Evolutionary conservation across 2,888 invertebrate genomes (phyloP), one percentile per base, ranked within the genome.

Genomic region (Erpobdella octoculata): DNA sequence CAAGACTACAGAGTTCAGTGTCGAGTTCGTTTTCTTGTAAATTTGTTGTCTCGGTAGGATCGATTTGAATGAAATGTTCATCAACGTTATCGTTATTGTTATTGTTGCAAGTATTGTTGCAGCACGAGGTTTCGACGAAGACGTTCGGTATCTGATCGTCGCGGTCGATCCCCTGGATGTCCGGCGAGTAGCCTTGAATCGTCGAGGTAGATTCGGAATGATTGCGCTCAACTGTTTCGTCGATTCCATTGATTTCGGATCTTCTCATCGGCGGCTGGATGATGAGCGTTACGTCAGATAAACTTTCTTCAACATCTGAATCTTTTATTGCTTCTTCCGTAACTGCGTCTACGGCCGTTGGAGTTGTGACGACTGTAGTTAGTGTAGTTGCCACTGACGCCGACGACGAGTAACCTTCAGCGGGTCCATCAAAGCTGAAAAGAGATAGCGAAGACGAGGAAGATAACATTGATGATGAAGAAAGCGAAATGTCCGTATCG

Each of bases 351-450:
- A 46, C 46, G 21, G 4, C n/a, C 8, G 53, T 6, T 6, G 53
- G 53, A 21, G 28, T 25, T 25, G 28, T 28, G n/a, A 9, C 53
- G n/a, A 25, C 28, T 3, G 53, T 25, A 53, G 53, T 53, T 12
- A 28, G 28, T 3, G 53, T 25, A 53, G 53, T 53, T 12, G 53
- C 21, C 53, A 53, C 21, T 53, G 53, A 6, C 5, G 53, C 21
- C 1, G 53, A 12, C n/a, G n/a, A n/a, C n/a, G n/a, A n/a, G n/a
- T n/a, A n/a, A n/a, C n/a, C n/a, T n/a, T n/a, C n/a, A 12, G 21
- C 53, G 53, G 28, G n/a, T 31, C 62, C 62, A 31, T 62, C 62
- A 33, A 62, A 62, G 31, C 62, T 62, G 62, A 62, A 62, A 31
- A 62, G 31, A 5, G 62, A 62, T n/a, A 62, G 28, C 31, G 62